Percentiles rank a stretch among this genome's conserved stretches.
Conservation (phyloP, 2,113 vertebrate species). For the Lophotis ruficrista region DNA sequence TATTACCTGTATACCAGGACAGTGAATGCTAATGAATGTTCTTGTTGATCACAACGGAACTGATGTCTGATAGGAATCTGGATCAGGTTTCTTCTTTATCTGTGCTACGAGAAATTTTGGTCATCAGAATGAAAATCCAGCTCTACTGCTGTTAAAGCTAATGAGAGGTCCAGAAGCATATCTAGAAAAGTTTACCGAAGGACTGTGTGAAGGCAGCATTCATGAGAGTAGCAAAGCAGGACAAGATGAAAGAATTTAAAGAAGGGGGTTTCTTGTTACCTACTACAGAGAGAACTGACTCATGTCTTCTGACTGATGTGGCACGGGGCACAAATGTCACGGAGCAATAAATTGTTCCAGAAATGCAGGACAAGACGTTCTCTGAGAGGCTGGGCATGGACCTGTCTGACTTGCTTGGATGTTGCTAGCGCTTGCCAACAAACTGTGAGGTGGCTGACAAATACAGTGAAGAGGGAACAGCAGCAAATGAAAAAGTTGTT, state of each 20-base stretch:
- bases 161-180: neutral
- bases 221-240: neutral
- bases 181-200: neutral
- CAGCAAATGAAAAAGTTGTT: neutral
- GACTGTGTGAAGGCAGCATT: neutral
- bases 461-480: neutral
- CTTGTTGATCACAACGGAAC: neutral
- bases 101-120: neutral
- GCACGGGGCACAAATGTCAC: rapidly evolving
- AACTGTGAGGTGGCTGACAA: neutral
- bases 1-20: neutral
- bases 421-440: neutral
- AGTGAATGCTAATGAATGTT: neutral
- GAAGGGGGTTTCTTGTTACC: neutral
- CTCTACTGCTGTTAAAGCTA: neutral
- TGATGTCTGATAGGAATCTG: neutral
- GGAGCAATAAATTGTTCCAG: neutral
- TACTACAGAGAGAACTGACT: neutral
- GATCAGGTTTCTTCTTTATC: neutral
- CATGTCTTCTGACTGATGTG: neutral
- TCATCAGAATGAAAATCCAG: neutral
- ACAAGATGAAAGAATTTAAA: neutral
- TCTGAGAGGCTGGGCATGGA: neutral
- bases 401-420: neutral
- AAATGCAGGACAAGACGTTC: neutral